Evolutionary conservation across 2,113 vertebrate species (phyloP), one percentile per base, ranked within the genome.

Genomic region (Quiscalus mexicanus): DNA sequence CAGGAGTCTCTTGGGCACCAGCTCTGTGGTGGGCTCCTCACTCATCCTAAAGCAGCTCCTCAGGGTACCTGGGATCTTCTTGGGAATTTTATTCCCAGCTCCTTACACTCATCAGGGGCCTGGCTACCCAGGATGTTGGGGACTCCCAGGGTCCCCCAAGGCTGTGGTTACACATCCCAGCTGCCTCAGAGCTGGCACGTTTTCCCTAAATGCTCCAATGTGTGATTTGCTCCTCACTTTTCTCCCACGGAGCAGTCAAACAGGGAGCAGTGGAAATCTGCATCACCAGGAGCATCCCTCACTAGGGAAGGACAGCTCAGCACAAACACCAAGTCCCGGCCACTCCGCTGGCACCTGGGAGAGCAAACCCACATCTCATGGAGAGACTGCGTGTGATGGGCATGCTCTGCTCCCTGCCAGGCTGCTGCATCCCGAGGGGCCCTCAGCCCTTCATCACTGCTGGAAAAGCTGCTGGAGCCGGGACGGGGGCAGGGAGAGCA

Each of bases 261-360:
- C 1, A 75, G 28, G 35, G 28, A 4, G 1, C 53, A 50, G 53
- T 1, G 0, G 2, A 41, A 30, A 24, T 30, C 42, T 20, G 49
- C 58, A 60, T 37, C 69, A 31, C 23, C 18, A 12, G 52, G 33
- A 12, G 2, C 24, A 30, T 41, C 71, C 19, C 24, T 37, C 60
- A 1, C 37, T 70, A 25, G 47, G 3, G 8, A 80, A 41, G 11
- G 18, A 10, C 3, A 13, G 63, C 39, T 89, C 12, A 0, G 28
- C 47, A 55, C 30, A 80, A 80, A 31, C 42, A 6, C 25, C 1
- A 0, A 1, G 16, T 65, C n/a, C 6, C 0, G 0, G 16, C 3
- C 12, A 23, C 15, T 3, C 8, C 0, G 0, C 53, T 3, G 2
- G 31, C 71, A 42, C 52, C n/a, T 4, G 8, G 44, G 15, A n/a